Evolutionary conservation across 2,113 vertebrate species (phyloP), one percentile per base, ranked within the genome.

Genomic region (Thryonomys swinderianus): DNA sequence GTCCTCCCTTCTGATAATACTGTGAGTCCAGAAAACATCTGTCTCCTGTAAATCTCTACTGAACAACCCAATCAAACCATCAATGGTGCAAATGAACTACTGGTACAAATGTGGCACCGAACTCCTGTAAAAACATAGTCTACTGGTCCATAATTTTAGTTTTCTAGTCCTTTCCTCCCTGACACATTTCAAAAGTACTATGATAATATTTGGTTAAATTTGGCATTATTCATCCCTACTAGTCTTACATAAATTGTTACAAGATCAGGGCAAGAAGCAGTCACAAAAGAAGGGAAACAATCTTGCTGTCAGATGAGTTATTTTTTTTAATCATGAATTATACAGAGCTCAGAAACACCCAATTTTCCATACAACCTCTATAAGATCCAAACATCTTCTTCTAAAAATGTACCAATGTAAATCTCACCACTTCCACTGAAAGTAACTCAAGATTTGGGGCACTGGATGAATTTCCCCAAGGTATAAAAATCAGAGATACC

Each of bases 271-370:
- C 42, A 94, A 93, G 59, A 32, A 90, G 27, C 30, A 82, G 91
- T 94, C 91, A 93, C 69, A 59, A 83, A 76, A 93, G 34, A 61
- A 30, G 13, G 51, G 95, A 88, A 90, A 96, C 23, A 84, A 81
- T 95, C 91, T 88, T 86, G 8, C 94, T 67, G 12, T 27, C 88
- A 96, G 37, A 97, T 18, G 14, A 97, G 95, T 85, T 74, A 89
- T 92, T 81, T 57, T 74, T 90, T 92, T 81, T 57, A 89, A 88
- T 95, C 84, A 78, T 94, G 92, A 98, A 94, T 95, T 96, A 96
- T 69, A 91, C 8, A 97, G 78, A 90, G 55, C 74, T 95, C 93
- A 95, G 78, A n/a, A 89, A 64, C 13, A 79, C 8, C 76, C 51
- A 4, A 57, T 7, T 37, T 42, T 80, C 80, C 73, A 23, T 30